phyloP scores from a whole-genome alignment of 2,797 vertebrate genomes.

The Balearica regulorum region DNA sequence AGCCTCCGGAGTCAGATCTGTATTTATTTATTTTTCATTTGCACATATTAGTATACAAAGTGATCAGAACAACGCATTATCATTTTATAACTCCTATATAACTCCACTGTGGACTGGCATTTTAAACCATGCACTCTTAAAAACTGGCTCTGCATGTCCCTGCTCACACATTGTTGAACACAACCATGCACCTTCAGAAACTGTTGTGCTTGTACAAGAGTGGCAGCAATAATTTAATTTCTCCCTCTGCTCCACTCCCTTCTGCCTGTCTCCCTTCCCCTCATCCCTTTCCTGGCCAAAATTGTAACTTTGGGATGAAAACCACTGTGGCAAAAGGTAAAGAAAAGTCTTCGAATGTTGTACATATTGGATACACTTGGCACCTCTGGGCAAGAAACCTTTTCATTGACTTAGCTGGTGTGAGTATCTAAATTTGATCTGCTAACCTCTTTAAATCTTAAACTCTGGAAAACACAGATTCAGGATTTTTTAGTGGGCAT shows the following conservation, averaged over 20 bases:
- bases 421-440: neutral
- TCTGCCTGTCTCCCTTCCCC: neutral
- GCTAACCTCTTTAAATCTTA: neutral
- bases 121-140: neutral
- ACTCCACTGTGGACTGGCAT: neutral
- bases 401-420: neutral
- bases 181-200: neutral
- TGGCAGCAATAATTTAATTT: neutral
- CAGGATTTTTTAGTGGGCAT: neutral
- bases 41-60: neutral
- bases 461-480: neutral
- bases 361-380: neutral
- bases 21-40: neutral
- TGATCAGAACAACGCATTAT: neutral
- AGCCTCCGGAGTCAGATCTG: neutral
- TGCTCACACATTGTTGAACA: neutral
- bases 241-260: neutral
- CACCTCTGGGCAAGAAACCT: neutral
- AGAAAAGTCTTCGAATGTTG: neutral
- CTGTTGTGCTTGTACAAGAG: fast-evolving
- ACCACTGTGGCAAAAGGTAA: neutral
- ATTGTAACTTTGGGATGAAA: neutral
- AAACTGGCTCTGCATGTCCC: neutral
- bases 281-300: neutral
- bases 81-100: neutral